Evolutionary conservation across 1,140 invertebrate genomes (phyloP).

Genomic region (Sycophila sp.): DNA sequence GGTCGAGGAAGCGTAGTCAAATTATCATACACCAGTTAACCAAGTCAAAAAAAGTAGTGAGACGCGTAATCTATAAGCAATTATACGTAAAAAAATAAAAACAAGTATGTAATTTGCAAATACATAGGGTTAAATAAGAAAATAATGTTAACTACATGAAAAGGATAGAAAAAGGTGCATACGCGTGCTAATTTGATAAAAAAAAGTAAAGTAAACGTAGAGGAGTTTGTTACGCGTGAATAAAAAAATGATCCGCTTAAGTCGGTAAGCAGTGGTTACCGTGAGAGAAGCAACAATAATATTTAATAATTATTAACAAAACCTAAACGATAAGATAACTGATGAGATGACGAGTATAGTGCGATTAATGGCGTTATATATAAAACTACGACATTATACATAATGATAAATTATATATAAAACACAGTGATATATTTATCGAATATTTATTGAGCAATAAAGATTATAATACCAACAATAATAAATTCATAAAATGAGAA

Average conservation of each 20-base stretch:
- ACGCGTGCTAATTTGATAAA: conserved; percentile 14
- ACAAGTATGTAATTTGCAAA: conserved; percentile 16
- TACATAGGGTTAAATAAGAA: neutral
- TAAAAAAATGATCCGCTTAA: neutral
- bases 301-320: conserved; percentile 30
- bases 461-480: conserved; percentile 34
- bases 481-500: conserved; percentile 3
- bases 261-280: neutral
- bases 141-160: conserved; percentile 12
- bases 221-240: neutral
- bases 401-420: conserved; percentile 51
- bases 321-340: conserved; percentile 33
- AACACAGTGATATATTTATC: conserved; percentile 64
- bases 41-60: conserved; percentile 24
- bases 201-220: neutral
- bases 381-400: conserved; percentile 48
- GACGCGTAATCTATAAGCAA: conserved; percentile 22
- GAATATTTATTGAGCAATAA: conserved; percentile 64
- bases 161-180: neutral
- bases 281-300: conserved; percentile 28
- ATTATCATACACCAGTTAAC: conserved; percentile 17
- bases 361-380: conserved; percentile 46
- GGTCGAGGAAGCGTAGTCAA: conserved; percentile 3
- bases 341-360: conserved; percentile 43
- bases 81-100: conserved; percentile 29